phyloP scores from a whole-genome alignment of 2,888 invertebrate species.

The Ormyrus rosae region DNA sequence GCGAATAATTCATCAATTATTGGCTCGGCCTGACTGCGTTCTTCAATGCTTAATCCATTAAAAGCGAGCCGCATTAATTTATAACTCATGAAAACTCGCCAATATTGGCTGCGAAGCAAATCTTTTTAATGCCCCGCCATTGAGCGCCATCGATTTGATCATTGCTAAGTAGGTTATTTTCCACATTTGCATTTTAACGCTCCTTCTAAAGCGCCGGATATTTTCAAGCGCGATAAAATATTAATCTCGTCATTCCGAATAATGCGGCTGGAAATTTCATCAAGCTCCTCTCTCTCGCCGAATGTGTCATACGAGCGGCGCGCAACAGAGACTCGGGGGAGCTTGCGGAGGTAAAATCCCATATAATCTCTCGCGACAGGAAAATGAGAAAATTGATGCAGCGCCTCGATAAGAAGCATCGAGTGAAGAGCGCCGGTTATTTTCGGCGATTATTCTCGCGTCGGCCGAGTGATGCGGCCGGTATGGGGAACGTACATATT shows the following conservation, averaged over 20 bases:
- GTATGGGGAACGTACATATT: too few relatives aligned
- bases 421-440: not conserved
- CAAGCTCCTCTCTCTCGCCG: not conserved
- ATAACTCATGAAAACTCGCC: too few relatives aligned
- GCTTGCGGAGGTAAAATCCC: too few relatives aligned
- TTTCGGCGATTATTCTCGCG: not conserved
- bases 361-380: not conserved
- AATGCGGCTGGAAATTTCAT: conserved; percentile 12
- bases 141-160: not conserved
- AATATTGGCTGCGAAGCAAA: not conserved
- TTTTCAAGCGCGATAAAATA: not conserved
- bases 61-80: too few relatives aligned
- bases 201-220: not conserved
- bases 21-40: too few relatives aligned
- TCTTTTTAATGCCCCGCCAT: not conserved
- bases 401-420: not conserved
- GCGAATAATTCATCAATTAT: too few relatives aligned
- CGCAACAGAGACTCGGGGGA: too few relatives aligned
- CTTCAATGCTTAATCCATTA: too few relatives aligned
- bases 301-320: too few relatives aligned
- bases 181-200: not conserved
- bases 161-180: not conserved
- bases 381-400: conserved; percentile 20
- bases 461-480: not conserved
- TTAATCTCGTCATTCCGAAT: not conserved